Base-by-base conservation (phyloP, 2,888 invertebrate species). In the Drosophila nigricruria region DNA sequence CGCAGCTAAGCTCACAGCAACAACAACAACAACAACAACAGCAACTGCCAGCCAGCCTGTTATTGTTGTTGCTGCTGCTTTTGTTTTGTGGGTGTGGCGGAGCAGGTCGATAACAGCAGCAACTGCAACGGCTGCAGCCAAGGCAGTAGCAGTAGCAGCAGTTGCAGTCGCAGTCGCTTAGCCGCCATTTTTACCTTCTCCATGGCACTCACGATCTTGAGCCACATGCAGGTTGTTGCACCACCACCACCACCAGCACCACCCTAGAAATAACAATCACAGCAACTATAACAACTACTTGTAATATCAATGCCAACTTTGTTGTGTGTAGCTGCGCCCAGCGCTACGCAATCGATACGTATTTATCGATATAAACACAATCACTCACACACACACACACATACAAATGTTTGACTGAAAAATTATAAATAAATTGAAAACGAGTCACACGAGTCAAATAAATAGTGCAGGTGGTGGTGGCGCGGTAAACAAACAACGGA, bases 191-290 rank as follows among this genome's bases (percentile, higher is more conserved):
- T 83, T 88, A 88, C 83, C 88, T 82, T 84, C 87, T 70, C 69
- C 68, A 66, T 58, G 58, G 23, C 63, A 62, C 49, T 59, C 82
- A 88, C 91, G 92, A 92, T 92, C 92, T 92, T 92, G 92, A 91
- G 91, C 91, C 84, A 90, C 70, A 89, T 92, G 88, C 88, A 91
- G 91, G 92, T 92, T 92, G 90, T 91, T 92, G 92, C 91, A 89
- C 92, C 81, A 75, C 38, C 64, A 68, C 18, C 50, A 60, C n/a
- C 42, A 73, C 54, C 54, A 64, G 30, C 53, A 70, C 60, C 53
- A 66, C 58, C 56, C 50, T 61, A 57, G 43, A 30, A 64, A 59
- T 47, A 71, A 68, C 36, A 45, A 34, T 23, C 32, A 12, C 30
- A 27, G 45, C 34, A 47, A 47, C 45, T 45, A 58, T 36, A 45